Conservation (phyloP, 2,797 vertebrate genomes). For the Heliangelus exortis region DNA sequence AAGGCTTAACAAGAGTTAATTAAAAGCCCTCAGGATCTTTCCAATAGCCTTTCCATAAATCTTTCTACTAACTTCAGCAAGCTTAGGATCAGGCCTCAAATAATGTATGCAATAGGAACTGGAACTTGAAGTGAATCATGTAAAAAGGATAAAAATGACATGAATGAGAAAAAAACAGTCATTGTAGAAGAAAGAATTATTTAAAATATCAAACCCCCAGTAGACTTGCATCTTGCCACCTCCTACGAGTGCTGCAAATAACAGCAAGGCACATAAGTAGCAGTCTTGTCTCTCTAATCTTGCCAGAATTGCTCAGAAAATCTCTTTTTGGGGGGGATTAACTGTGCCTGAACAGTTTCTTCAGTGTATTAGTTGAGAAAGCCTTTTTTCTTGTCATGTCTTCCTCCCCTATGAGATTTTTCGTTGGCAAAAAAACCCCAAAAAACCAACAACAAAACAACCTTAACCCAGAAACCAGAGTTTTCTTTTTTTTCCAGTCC, state of each 20-base stretch:
- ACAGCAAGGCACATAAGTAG: slow-evolving; percentile 4
- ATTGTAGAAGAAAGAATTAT: not conserved
- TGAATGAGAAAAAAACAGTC: not conserved
- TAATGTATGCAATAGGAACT: not conserved
- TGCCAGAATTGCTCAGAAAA: slow-evolving; percentile 43
- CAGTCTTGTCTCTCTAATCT: not conserved
- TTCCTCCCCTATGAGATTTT: not conserved
- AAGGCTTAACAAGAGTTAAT: not conserved
- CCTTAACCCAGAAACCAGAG: not conserved
- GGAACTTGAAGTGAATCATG: not conserved
- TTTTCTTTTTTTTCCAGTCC: slow-evolving; percentile 3
- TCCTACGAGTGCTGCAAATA: slow-evolving; percentile 1
- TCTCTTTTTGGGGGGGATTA: slow-evolving; percentile 45
- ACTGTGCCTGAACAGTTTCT: slow-evolving; percentile 54
- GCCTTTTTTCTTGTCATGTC: not conserved
- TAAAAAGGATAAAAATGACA: not conserved
- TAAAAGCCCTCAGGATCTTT: not conserved
- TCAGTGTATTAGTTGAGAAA: not conserved
- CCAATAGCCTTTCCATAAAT: not conserved
- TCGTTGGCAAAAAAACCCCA: not conserved
- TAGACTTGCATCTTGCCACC: not conserved
- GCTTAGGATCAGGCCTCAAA: not conserved
- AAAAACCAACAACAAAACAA: not conserved
- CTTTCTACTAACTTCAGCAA: not conserved
- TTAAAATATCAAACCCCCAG: not conserved